phyloP scores from a whole-genome alignment of 1,140 invertebrate species.

The Cotesia chilonis region DNA sequence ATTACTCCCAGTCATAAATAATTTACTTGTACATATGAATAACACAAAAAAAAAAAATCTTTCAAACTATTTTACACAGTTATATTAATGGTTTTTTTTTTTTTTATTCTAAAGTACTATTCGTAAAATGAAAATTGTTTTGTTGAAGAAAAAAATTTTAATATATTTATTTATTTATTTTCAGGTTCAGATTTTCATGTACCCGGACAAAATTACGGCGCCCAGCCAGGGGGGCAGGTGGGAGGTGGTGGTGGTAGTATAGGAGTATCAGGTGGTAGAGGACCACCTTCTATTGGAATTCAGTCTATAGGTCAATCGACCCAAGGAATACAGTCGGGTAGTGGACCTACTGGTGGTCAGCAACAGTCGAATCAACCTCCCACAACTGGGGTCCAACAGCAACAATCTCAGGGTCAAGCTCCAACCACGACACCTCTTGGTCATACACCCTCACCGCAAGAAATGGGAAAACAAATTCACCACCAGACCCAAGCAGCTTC shows the following conservation, averaged over 20 bases:
- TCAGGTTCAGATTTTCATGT: slow-evolving; percentile 64
- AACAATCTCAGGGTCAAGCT: slow-evolving; percentile 55
- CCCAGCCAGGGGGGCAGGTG: slow-evolving; percentile 62
- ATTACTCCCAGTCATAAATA: background rate
- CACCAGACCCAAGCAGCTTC: slow-evolving; percentile 51
- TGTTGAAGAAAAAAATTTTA: background rate
- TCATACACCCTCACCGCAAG: slow-evolving; percentile 54
- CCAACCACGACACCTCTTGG: slow-evolving; percentile 56
- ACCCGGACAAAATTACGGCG: slow-evolving; percentile 61
- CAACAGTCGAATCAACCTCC: slow-evolving; percentile 53
- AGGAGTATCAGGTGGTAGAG: slow-evolving; percentile 61
- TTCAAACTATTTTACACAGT: too few relatives aligned
- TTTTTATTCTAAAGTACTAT: too few relatives aligned
- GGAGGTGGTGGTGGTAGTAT: slow-evolving; percentile 59
- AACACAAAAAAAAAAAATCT: too few relatives aligned
- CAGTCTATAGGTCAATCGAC: slow-evolving; percentile 57
- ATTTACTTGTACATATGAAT: too few relatives aligned
- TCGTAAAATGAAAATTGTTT: background rate
- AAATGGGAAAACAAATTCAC: slow-evolving; percentile 62
- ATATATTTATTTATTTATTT: slow-evolving; percentile 16
- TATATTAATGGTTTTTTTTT: too few relatives aligned
- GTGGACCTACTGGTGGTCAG: slow-evolving; percentile 49
- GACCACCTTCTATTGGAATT: slow-evolving; percentile 56
- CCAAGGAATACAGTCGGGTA: slow-evolving; percentile 54
- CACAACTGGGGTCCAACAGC: slow-evolving; percentile 55